phyloP scores from a whole-genome alignment of 2,888 invertebrate genomes.

The Tillus elongatus region DNA sequence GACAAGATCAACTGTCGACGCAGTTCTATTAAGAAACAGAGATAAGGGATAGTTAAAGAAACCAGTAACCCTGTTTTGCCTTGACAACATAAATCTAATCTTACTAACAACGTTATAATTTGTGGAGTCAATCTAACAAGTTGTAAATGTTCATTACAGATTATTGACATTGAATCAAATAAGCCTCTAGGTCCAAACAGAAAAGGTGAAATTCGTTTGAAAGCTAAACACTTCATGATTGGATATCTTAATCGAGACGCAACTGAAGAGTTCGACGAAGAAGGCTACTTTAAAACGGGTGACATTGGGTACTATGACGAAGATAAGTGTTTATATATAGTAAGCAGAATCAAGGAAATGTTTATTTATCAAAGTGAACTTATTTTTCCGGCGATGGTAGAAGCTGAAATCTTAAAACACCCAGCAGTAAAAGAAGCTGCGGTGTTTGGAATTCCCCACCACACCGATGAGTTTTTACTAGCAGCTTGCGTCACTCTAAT shows the following conservation, averaged over 20 bases:
- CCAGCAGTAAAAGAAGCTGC: background rate
- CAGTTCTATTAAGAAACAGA: too few relatives aligned
- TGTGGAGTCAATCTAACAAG: too few relatives aligned
- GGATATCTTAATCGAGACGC: slow-evolving; percentile 1
- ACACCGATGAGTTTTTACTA: background rate
- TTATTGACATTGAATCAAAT: background rate
- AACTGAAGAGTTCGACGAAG: background rate
- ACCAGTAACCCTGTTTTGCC: too few relatives aligned
- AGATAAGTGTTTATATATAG: background rate
- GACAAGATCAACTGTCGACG: too few relatives aligned
- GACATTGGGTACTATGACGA: slow-evolving; percentile 2
- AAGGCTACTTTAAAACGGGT: background rate
- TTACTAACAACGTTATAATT: too few relatives aligned
- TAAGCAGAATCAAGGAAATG: background rate
- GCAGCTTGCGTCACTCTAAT: background rate
- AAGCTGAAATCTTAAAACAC: background rate
- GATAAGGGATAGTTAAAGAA: too few relatives aligned
- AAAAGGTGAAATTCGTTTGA: background rate
- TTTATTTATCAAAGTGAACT: background rate
- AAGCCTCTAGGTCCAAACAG: background rate
- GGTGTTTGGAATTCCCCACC: background rate
- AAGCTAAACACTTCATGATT: background rate
- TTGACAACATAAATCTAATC: too few relatives aligned
- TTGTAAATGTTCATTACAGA: too few relatives aligned
- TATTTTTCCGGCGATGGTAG: background rate